Percentiles rank a stretch among this genome's conserved stretches.
phyloP scores from a whole-genome alignment of 2,113 vertebrate genomes.

The Bostrychus sinensis region DNA sequence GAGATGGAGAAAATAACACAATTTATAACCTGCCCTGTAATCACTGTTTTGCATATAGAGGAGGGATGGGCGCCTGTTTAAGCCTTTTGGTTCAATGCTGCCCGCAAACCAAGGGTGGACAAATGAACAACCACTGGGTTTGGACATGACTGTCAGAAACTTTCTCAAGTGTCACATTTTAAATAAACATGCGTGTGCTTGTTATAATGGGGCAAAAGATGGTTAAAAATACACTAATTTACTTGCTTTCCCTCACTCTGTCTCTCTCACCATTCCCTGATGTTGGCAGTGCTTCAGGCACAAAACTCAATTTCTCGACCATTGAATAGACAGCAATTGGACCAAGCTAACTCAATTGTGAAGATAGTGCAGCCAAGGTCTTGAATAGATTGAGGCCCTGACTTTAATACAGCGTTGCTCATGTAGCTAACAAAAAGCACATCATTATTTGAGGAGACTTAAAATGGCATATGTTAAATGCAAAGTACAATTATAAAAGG shows the following conservation, averaged over 20 bases:
- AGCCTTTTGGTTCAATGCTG: conserved; percentile 50
- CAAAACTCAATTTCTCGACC: conserved; percentile 83
- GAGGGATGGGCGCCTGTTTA: conserved; percentile 30
- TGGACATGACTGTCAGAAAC: conserved; percentile 53
- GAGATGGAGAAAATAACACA: conserved; percentile 67
- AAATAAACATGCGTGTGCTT: conserved; percentile 53
- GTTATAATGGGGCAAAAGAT: conserved; percentile 36
- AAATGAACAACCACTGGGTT: conserved; percentile 42
- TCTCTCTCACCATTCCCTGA: conserved; percentile 57
- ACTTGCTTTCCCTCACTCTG: conserved; percentile 46
- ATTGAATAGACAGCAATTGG: conserved; percentile 81
- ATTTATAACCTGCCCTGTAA: conserved; percentile 67
- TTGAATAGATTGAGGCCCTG: conserved; percentile 80
- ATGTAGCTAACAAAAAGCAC: conserved; percentile 71
- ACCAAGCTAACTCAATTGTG: conserved; percentile 79
- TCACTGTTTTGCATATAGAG: conserved; percentile 65
- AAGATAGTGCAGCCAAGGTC: conserved; percentile 75
- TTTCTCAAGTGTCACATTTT: conserved; percentile 54
- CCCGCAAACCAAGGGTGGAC: conserved; percentile 41
- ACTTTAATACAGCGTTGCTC: conserved; percentile 78
- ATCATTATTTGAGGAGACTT: conserved; percentile 67
- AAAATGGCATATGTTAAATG: conserved; percentile 65
- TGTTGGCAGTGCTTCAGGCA: conserved; percentile 74
- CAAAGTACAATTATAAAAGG: conserved; percentile 47
- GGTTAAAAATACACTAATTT: conserved; percentile 69